Percentiles rank a stretch among this genome's conserved stretches.
Evolutionary conservation across 2,888 invertebrate genomes (phyloP).

Genomic region (Cosmia pyralina): DNA sequence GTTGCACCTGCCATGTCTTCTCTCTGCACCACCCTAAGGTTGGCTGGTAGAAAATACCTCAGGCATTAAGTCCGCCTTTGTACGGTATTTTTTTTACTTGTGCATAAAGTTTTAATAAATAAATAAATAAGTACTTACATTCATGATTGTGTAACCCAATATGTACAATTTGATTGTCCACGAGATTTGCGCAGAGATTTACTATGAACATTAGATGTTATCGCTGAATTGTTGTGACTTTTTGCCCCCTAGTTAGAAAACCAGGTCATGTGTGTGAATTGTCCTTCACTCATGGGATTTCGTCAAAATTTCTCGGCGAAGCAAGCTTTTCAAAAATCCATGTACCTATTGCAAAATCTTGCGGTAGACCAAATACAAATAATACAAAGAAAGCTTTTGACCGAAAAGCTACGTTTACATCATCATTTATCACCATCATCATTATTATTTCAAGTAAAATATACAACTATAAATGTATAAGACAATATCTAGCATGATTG

Average conservation of each 20-base stretch:
- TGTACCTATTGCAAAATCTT: neutral
- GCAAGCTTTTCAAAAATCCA: neutral
- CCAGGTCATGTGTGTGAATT: conserved; percentile 34
- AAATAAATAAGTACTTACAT: no score
- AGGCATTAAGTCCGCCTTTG: no score
- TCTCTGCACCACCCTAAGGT: no score
- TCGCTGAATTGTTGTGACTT: conserved; percentile 36
- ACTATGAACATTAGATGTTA: conserved; percentile 39
- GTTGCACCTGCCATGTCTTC: no score
- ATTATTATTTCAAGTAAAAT: neutral
- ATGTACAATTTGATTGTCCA: conserved; percentile 31
- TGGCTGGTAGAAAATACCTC: no score
- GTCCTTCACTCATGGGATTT: conserved; percentile 25
- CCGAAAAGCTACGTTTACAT: neutral
- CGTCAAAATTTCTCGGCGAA: neutral
- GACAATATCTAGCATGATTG: neutral
- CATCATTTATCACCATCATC: neutral
- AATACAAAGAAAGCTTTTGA: neutral
- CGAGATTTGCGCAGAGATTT: conserved; percentile 43
- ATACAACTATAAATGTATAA: neutral
- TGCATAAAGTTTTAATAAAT: no score
- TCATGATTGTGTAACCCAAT: conserved; percentile 37
- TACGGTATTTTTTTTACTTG: no score
- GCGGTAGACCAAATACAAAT: neutral
- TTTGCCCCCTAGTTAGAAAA: conserved; percentile 31